These are phyloP conservation scores for Sphyrna mokarran DNA, from an alignment of 2,113 vertebrate species.

Conservation along the genomic window DNA sequence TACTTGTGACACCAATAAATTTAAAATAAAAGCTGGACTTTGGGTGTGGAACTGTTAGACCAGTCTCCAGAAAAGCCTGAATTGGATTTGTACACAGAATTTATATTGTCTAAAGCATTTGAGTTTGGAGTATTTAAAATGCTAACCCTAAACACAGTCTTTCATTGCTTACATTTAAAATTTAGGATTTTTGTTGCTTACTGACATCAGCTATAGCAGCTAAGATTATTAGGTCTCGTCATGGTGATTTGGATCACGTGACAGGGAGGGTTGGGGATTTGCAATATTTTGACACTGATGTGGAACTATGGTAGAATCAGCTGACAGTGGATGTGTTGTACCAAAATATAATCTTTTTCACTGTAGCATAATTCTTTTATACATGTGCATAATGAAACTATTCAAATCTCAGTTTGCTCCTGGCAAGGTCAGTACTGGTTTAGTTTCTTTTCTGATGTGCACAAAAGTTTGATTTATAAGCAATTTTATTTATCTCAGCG, in stretches of 20 bases:
- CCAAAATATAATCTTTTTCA: not conserved
- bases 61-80: not conserved
- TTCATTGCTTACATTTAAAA: not conserved
- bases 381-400: not conserved
- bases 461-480: conserved; percentile 1
- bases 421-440: not conserved
- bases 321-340: not conserved
- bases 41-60: not conserved
- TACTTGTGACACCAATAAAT: too few relatives aligned
- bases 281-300: not conserved
- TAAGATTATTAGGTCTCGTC: not conserved
- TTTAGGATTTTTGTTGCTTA: not conserved
- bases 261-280: not conserved
- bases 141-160: not conserved
- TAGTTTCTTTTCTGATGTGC: not conserved
- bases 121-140: not conserved
- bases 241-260: not conserved
- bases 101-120: not conserved
- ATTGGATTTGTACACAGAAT: not conserved
- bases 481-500: conserved; percentile 13
- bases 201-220: too few relatives aligned
- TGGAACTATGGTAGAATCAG: not conserved
- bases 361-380: not conserved
- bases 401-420: not conserved
- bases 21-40: not conserved